Base-by-base conservation (phyloP, 2,888 invertebrate species). In the Neoaliturus tenellus region DNA sequence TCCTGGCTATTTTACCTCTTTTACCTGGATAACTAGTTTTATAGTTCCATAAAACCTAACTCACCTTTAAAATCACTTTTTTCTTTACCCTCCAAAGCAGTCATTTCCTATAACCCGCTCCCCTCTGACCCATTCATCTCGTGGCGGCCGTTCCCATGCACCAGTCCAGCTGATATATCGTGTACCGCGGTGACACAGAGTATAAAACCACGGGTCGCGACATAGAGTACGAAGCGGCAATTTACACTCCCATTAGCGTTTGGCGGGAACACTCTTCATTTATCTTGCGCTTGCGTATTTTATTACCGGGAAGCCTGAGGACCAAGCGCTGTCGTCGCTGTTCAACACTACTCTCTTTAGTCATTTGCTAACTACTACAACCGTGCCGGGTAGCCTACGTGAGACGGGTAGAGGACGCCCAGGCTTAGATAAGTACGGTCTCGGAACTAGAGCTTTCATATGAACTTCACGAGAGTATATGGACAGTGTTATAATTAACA, bases 221-320 rank as follows among this genome's bases (percentile, higher is more conserved):
- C 62, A 62, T 31, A 62, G 62, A 62, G 62, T 31, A 62, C 62
- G 31, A 28, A 62, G 62, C 20, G 55, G 62, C 28, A 31, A 62
- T 62, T 62, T 62, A 62, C 62, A 62, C 62, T 62, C 28, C 62
- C 62, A 62, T 62, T 62, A 62, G 62, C 62, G 62, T 31, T 31
- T 62, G 62, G 62, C 62, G 62, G 28, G 31, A 62, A 62, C 62
- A 28, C 62, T 28, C 62, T 62, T 62, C 62, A 62, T 62, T 62
- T 62, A 62, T 62, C 62, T 62, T 23, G 23, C 31, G 55, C 55
- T 12, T n/a, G n/a, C 55, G 25, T 62, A 31, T 28, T 62, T 62
- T 62, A 62, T 62, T 25, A 17, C 62, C 62, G 31, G 62, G 62
- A 62, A 62, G 62, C 14, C 2, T 23, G 62, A 23, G 23, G 62